Evolutionary conservation across 2,113 vertebrate species (phyloP).

Genomic region (Hyla sarda): DNA sequence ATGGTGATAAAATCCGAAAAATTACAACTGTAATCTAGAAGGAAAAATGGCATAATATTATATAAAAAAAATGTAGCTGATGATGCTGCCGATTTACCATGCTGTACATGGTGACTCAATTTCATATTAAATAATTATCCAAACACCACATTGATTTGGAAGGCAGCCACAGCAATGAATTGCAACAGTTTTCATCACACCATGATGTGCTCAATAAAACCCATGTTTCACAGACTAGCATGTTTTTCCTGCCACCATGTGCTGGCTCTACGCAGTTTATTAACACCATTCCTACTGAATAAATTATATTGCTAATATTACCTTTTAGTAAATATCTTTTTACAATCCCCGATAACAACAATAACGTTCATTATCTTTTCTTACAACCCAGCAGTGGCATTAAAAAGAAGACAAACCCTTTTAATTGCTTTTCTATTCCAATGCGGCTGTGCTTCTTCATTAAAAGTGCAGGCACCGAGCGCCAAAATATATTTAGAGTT

Average conservation of each 20-base stretch:
- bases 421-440: conserved; percentile 48
- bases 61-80: background rate
- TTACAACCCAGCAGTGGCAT: conserved; percentile 25
- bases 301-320: conserved; percentile 8
- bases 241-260: background rate
- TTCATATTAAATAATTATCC: background rate
- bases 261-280: background rate
- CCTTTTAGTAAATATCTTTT: conserved; percentile 27
- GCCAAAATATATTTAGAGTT: conserved; percentile 42
- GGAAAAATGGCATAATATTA: background rate
- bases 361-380: conserved; percentile 21
- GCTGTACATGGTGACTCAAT: background rate
- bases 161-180: background rate
- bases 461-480: background rate
- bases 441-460: conserved; percentile 23
- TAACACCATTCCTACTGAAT: background rate
- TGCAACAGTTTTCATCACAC: background rate
- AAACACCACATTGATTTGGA: background rate
- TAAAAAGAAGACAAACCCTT: conserved; percentile 24
- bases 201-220: background rate
- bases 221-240: background rate
- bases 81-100: background rate
- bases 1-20: background rate
- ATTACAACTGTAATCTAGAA: background rate
- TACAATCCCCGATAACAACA: conserved; percentile 6